Conservation (phyloP, 2,888 invertebrate species). For the Ariolimax columbianus region DNA sequence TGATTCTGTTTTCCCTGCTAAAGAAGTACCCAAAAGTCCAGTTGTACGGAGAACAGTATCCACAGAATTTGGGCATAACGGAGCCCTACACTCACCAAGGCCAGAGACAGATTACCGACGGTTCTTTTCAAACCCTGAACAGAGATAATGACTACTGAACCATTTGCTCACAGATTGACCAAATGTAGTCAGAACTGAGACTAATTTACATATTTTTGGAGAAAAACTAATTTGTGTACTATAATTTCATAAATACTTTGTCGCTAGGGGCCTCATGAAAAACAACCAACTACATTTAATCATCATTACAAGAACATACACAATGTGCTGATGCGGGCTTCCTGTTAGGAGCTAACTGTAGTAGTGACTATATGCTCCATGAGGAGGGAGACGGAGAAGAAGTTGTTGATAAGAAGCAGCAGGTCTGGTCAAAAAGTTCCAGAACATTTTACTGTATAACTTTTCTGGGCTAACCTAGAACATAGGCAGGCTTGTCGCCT, state of each 20-base stretch:
- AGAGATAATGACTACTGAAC: conserved; percentile 3
- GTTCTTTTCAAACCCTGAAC: conserved; percentile 25
- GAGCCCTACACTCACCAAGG: background rate
- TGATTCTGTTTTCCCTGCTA: conserved; percentile 61
- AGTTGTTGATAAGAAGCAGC: too few relatives aligned
- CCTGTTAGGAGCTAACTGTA: too few relatives aligned
- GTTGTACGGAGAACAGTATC: conserved; percentile 46
- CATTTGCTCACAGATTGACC: background rate
- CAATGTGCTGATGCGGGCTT: too few relatives aligned
- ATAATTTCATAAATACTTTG: background rate
- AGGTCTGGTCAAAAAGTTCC: too few relatives aligned
- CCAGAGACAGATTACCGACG: conserved; percentile 30
- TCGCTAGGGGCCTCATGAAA: too few relatives aligned
- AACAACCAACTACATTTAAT: too few relatives aligned
- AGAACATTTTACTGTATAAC: too few relatives aligned
- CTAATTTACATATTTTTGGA: background rate
- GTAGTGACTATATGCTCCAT: too few relatives aligned
- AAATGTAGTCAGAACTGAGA: background rate
- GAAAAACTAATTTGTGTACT: background rate
- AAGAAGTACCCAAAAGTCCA: conserved; percentile 27
- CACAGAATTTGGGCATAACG: conserved; percentile 23
- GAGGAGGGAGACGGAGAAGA: too few relatives aligned
- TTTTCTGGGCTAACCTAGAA: too few relatives aligned
- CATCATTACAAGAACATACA: too few relatives aligned
- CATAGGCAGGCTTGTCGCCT: too few relatives aligned